Percentiles rank a stretch among this genome's conserved stretches.
Evolutionary conservation across 2,113 vertebrate genomes (phyloP).

Genomic region (Hoplias malabaricus): DNA sequence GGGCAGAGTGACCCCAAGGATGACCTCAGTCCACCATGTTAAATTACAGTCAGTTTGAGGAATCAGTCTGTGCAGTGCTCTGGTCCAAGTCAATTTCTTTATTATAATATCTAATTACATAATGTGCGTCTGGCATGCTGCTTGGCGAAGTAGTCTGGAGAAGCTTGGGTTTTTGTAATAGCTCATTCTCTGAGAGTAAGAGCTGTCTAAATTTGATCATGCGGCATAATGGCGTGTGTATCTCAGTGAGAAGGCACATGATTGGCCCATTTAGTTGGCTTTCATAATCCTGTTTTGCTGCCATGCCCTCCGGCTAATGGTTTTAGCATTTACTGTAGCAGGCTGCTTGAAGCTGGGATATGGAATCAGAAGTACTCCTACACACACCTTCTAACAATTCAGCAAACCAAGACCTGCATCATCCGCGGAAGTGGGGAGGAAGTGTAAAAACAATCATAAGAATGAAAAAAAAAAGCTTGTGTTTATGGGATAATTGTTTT

Average conservation of each 20-base stretch:
- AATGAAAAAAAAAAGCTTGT: not conserved
- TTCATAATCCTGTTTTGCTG: constrained; percentile 1
- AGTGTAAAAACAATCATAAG: not conserved
- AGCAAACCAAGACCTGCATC: not conserved
- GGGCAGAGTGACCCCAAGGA: constrained; percentile 10
- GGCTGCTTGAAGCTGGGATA: not conserved
- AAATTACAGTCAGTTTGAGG: constrained; percentile 11
- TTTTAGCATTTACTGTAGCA: not conserved
- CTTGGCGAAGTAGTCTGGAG: not conserved
- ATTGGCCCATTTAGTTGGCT: not conserved
- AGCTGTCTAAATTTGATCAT: not conserved
- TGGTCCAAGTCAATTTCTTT: constrained; percentile 28
- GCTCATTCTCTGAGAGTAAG: constrained; percentile 2
- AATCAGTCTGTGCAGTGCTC: constrained; percentile 5
- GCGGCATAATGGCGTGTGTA: not conserved
- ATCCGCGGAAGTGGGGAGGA: not conserved
- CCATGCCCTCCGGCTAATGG: not conserved
- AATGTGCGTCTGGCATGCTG: constrained; percentile 24
- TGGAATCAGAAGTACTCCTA: not conserved
- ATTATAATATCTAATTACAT: constrained; percentile 24
- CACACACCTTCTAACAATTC: not conserved
- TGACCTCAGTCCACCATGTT: constrained; percentile 3
- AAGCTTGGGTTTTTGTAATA: constrained; percentile 7
- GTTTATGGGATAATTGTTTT: not conserved
- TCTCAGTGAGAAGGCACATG: not conserved